Conservation (phyloP, 2,797 vertebrate species). For the Thunnus albacares region DNA sequence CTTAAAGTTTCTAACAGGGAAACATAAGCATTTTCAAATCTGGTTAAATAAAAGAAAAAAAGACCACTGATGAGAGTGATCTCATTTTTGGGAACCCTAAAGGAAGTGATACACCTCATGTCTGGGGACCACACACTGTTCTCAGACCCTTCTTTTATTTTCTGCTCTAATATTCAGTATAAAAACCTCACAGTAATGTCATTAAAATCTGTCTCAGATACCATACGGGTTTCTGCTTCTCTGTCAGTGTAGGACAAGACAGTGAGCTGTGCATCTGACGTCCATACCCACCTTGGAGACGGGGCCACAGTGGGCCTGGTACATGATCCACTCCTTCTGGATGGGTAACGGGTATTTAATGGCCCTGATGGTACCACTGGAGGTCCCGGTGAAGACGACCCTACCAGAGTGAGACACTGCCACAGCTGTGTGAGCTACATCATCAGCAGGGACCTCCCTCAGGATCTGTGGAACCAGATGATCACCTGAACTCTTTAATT, state of each 20-base stretch:
- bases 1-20: no score
- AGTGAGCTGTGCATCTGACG: neutral
- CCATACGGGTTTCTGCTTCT: neutral
- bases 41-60: no score
- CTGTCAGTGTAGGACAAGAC: neutral
- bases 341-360: conserved; percentile 91
- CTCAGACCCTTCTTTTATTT: no score
- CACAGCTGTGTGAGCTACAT: conserved; percentile 86
- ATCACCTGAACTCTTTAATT: neutral
- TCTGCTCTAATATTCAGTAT: no score
- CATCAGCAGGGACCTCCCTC: conserved; percentile 87
- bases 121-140: no score
- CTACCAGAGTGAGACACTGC: conserved; percentile 89
- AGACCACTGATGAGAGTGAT: no score
- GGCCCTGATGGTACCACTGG: conserved; percentile 88
- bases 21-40: no score
- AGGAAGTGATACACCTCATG: no score
- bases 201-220: no score
- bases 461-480: conserved; percentile 84
- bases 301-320: conserved; percentile 91
- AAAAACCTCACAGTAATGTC: no score
- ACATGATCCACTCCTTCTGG: conserved; percentile 90
- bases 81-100: no score
- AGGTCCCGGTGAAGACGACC: conserved; percentile 92
- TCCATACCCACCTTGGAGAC: conserved; percentile 89